Conservation (phyloP, 2,113 vertebrate species). For the Tragelaphus scriptus region DNA sequence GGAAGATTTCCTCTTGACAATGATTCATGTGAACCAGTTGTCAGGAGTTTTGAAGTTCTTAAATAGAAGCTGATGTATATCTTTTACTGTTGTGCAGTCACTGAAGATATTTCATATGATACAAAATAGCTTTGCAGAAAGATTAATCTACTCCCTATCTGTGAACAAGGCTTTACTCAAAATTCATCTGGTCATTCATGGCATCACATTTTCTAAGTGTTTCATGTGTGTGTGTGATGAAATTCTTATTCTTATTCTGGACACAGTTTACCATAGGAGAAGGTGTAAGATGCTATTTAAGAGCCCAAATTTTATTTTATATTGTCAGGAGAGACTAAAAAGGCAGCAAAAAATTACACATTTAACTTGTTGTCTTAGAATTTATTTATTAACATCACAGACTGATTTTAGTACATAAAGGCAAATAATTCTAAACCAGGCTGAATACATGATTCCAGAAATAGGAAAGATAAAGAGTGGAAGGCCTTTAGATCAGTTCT, state of each 20-base stretch:
- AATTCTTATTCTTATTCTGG: background rate
- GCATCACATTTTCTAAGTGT: background rate
- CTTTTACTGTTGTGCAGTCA: background rate
- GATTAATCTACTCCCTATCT: background rate
- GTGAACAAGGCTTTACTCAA: background rate
- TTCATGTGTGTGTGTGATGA: background rate
- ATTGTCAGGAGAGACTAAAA: background rate
- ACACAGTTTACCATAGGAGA: background rate
- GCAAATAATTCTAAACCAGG: background rate
- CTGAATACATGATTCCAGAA: background rate
- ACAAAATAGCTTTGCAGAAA: background rate
- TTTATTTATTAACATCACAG: background rate
- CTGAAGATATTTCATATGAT: background rate
- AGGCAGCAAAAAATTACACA: background rate
- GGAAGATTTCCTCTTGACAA: background rate
- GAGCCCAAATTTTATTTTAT: background rate
- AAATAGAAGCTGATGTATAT: background rate
- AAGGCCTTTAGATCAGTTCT: background rate
- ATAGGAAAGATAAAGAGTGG: background rate
- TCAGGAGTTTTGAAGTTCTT: background rate
- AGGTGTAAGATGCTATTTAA: background rate
- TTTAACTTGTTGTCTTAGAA: background rate
- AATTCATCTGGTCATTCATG: no score
- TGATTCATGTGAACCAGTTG: background rate
- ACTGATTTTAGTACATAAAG: background rate